Base-by-base conservation (phyloP, 1,140 invertebrate species). In the Drosophila micromelanica region DNA sequence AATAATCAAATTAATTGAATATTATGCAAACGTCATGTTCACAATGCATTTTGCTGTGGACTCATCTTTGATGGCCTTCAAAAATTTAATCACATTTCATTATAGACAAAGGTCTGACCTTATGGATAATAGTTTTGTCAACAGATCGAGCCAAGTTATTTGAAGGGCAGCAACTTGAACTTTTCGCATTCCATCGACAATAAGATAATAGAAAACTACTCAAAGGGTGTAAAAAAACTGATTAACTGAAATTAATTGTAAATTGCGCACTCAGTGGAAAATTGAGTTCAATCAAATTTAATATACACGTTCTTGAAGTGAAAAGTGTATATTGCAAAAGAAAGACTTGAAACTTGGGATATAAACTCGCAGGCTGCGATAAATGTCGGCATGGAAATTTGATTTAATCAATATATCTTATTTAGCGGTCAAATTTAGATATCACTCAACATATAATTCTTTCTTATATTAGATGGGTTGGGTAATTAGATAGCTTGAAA, bases 1-100 rank as follows among this genome's bases (percentile, higher is more conserved):
- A 71, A 43, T 79, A 87, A 87, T 87, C 68, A 73, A 72, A 80
- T 82, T 89, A 89, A 87, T 89, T 89, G 73, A 82, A 89, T 77
- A 84, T 89, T 89, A 84, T 65, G 85, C 85, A 84, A 77, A 72
- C 69, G 70, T 69, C 69, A 63, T 74, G 76, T 75, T 67, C 40
- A 42, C 59, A 75, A 56, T 55, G 55, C 56, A 62, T 69, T 69
- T 55, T 48, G 51, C 52, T 73, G 52, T 79, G 38, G 54, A 62
- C 45, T 63, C 63, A 63, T 52, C 69, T 42, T 67, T 52, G 52
- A 63, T 63, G 79, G 63, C 76, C 69, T 64, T 55, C 48, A 56
- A 73, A 43, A 49, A 12, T 43, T 60, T 43, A 46, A 30, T 37
- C 32, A 38, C 52, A 60, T 43, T 51, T 27, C 13, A 32, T 32